phyloP scores from a whole-genome alignment of 1,140 invertebrate genomes.

The Choristoneura fumiferana region DNA sequence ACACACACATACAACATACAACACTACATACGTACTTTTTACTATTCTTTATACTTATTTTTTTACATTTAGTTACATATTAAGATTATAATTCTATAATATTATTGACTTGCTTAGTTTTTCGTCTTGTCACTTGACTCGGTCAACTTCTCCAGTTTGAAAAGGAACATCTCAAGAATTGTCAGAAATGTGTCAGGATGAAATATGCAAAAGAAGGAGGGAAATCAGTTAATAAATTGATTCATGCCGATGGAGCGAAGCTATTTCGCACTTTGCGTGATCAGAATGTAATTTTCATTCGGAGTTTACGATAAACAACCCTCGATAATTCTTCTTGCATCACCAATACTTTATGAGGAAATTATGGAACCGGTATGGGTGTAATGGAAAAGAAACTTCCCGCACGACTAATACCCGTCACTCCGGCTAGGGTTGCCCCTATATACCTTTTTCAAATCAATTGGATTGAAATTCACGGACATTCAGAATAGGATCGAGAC shows the following conservation, averaged over 20 bases:
- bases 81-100: too few species aligned
- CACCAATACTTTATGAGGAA: not conserved
- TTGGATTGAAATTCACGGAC: too few species aligned
- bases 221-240: slow-evolving; percentile 14
- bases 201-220: not conserved
- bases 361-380: not conserved
- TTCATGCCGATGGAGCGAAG: not conserved
- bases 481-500: too few species aligned
- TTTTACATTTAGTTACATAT: too few species aligned
- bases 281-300: slow-evolving; percentile 9
- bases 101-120: too few species aligned
- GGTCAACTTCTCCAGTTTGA: not conserved
- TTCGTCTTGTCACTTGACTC: not conserved
- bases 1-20: too few species aligned
- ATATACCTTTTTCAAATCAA: too few species aligned
- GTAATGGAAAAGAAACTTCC: too few species aligned
- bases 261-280: slow-evolving; percentile 6
- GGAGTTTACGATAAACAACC: slow-evolving; percentile 10
- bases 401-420: too few species aligned
- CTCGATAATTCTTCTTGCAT: slow-evolving; percentile 3
- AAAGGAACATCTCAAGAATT: slow-evolving; percentile 8
- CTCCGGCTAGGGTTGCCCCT: too few species aligned
- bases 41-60: too few species aligned
- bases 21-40: too few species aligned
- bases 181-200: not conserved